phyloP scores from a whole-genome alignment of 2,888 invertebrate species.

The Hyppa rectilinea region DNA sequence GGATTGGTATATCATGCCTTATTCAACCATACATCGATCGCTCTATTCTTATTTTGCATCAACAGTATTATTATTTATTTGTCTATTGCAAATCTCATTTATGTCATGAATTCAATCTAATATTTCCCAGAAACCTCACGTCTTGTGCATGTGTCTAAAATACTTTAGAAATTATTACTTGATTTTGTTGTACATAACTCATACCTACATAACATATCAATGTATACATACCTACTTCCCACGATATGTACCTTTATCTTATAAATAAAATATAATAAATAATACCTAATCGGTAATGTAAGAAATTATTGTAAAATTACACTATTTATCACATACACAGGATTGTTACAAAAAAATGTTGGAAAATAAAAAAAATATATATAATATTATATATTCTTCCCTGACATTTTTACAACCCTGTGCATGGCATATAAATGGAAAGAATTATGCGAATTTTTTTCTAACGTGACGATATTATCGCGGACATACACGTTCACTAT shows the following conservation, averaged over 20 bases:
- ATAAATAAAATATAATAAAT: constrained; percentile 18
- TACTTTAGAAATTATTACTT: neutral
- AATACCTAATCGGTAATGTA: constrained; percentile 17
- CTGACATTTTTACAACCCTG: constrained; percentile 6
- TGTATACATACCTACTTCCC: constrained; percentile 38
- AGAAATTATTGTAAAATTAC: neutral
- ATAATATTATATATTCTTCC: neutral
- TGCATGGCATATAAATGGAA: neutral
- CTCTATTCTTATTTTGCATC: neutral
- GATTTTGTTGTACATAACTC: constrained; percentile 3
- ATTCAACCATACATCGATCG: neutral
- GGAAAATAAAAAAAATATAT: neutral
- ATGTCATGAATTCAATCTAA: neutral
- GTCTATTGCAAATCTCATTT: neutral
- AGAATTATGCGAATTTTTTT: neutral
- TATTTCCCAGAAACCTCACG: constrained; percentile 14
- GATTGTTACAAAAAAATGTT: constrained; percentile 25
- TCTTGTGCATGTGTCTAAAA: constrained; percentile 16
- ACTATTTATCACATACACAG: constrained; percentile 14
- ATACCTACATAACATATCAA: constrained; percentile 50
- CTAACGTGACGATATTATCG: too few species aligned
- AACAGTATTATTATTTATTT: too few species aligned
- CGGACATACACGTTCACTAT: too few species aligned
- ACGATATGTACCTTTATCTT: constrained; percentile 44
- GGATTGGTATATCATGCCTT: neutral